Evolutionary conservation across 53 echinoderm and acorn worm species (phyloP).

Genomic region (Crossaster papposus): DNA sequence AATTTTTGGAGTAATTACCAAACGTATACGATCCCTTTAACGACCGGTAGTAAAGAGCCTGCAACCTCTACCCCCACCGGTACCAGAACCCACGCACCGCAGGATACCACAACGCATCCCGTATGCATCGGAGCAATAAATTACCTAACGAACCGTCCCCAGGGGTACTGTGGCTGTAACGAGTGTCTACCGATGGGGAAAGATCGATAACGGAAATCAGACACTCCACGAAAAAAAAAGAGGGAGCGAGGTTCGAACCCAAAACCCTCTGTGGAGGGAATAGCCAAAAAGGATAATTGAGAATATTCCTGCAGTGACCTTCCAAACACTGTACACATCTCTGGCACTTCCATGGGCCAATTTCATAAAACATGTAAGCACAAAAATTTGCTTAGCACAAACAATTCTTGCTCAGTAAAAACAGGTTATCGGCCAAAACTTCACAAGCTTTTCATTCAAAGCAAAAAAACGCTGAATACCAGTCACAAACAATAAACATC

Average conservation of each 20-base stretch:
- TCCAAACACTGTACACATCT: not conserved
- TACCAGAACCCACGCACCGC: not conserved
- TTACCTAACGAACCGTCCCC: constrained; percentile 6
- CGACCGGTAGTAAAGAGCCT: too few relatives aligned
- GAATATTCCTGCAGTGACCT: not conserved
- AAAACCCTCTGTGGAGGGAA: not conserved
- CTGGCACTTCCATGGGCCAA: too few relatives aligned
- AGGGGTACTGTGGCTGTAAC: constrained; percentile 19
- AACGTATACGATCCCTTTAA: too few relatives aligned
- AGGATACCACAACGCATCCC: not conserved
- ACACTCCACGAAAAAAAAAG: constrained; percentile 14
- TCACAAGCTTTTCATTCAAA: too few relatives aligned
- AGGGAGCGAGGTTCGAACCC: constrained; percentile 21
- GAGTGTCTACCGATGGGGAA: not conserved
- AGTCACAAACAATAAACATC: too few relatives aligned
- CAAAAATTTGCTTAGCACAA: too few relatives aligned
- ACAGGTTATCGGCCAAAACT: too few relatives aligned
- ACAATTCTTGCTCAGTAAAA: too few relatives aligned
- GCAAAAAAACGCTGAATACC: too few relatives aligned
- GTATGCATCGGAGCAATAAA: constrained; percentile 45
- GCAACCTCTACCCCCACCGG: constrained; percentile 19
- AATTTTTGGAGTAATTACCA: too few relatives aligned
- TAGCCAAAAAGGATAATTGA: not conserved
- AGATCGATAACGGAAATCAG: not conserved
- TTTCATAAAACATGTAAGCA: too few relatives aligned